Percentiles rank a stretch among this genome's conserved stretches.
These are phyloP conservation scores for Tamias sibiricus DNA, from an alignment of 2,113 vertebrate species.

Conservation along the genomic window DNA sequence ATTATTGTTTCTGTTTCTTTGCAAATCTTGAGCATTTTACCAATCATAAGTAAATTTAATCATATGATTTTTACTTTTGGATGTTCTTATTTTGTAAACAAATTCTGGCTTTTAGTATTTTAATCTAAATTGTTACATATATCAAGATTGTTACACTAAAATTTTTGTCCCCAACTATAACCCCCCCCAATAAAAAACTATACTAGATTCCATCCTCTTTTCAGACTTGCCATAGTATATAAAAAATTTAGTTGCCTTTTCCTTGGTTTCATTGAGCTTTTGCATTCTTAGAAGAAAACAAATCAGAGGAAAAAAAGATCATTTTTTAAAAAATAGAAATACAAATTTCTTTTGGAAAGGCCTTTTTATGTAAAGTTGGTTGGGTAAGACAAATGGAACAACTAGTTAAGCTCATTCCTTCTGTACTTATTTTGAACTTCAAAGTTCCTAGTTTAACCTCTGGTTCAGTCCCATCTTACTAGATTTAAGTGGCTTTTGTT, in stretches of 20 bases:
- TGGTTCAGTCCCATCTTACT: slow-evolving; percentile 90
- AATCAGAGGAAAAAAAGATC: slow-evolving; percentile 72
- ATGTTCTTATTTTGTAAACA: slow-evolving; percentile 42
- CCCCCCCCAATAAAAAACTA: not conserved
- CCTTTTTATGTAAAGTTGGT: slow-evolving; percentile 83
- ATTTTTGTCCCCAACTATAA: slow-evolving; percentile 27
- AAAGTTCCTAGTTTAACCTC: slow-evolving; percentile 88
- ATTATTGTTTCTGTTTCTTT: slow-evolving; percentile 30
- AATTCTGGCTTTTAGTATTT: slow-evolving; percentile 56
- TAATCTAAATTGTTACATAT: slow-evolving; percentile 11
- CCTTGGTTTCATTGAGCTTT: slow-evolving; percentile 73
- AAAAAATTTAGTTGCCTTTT: slow-evolving; percentile 58
- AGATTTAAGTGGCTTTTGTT: slow-evolving; percentile 92
- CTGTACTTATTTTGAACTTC: slow-evolving; percentile 85
- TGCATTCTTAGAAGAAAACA: slow-evolving; percentile 73
- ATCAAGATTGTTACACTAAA: not conserved
- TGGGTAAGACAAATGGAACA: slow-evolving; percentile 82
- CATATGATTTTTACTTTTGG: slow-evolving; percentile 32
- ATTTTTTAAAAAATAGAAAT: slow-evolving; percentile 69
- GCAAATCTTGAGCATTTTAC: slow-evolving; percentile 48
- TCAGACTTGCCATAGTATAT: slow-evolving; percentile 58
- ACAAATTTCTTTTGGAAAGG: slow-evolving; percentile 79
- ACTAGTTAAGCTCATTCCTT: slow-evolving; percentile 83
- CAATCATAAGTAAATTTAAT: not conserved
- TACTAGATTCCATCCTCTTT: not conserved